Conservation (phyloP, 2,113 vertebrate species). For the Clupea harengus region DNA sequence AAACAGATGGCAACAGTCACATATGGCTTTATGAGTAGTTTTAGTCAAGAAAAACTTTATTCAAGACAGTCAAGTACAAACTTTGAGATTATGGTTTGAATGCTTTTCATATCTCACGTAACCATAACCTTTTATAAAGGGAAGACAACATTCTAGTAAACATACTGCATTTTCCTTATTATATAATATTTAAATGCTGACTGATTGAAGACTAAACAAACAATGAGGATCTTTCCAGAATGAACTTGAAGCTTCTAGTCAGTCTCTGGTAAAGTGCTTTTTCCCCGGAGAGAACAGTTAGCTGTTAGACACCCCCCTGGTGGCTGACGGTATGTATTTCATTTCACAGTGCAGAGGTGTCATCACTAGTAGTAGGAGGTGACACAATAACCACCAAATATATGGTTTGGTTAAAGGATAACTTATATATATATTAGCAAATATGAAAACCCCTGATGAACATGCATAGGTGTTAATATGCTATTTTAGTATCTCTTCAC, state of each 20-base stretch:
- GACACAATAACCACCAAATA: not conserved
- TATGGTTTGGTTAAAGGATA: not conserved
- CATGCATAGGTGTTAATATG: slow-evolving; percentile 3
- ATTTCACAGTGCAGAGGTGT: slow-evolving; percentile 7
- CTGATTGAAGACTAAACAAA: not conserved
- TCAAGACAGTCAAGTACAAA: slow-evolving; percentile 4
- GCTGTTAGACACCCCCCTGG: slow-evolving; percentile 6
- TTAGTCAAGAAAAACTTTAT: slow-evolving; percentile 16
- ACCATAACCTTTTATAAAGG: not conserved
- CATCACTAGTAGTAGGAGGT: not conserved
- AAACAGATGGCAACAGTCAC: not conserved
- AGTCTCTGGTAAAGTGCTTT: slow-evolving; percentile 1
- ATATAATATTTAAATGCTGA: not conserved
- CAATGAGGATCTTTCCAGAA: not conserved
- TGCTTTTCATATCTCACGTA: not conserved
- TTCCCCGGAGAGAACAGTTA: not conserved
- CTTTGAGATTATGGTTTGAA: not conserved
- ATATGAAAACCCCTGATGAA: not conserved
- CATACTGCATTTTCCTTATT: not conserved
- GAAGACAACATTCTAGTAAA: slow-evolving; percentile 16
- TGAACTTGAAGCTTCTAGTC: not conserved
- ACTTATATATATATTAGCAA: not conserved
- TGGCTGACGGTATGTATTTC: not conserved
- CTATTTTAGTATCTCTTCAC: not conserved
- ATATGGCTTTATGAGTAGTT: not conserved